These are phyloP conservation scores for Melopsittacus undulatus DNA, from an alignment of 2,797 vertebrate species.

Conservation along the genomic window DNA sequence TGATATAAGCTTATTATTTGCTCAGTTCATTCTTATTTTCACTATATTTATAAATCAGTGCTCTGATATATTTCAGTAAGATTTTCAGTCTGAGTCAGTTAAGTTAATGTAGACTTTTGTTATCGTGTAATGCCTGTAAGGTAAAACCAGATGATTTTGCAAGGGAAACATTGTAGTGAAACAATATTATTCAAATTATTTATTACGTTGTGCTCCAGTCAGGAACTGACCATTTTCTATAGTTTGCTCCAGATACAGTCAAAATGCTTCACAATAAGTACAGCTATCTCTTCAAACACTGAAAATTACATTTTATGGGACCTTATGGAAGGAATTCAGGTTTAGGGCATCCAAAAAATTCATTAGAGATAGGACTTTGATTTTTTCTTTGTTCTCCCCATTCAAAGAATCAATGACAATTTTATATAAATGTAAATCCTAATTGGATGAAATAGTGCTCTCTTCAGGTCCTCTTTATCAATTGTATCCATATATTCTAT, in stretches of 20 bases:
- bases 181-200: not conserved
- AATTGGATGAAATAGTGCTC: not conserved
- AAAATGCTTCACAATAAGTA: not conserved
- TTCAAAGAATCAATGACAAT: not conserved
- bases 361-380: fast-evolving
- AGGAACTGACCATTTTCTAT: not conserved
- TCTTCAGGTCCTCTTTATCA: not conserved
- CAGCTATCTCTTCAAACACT: not conserved
- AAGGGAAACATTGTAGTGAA: not conserved
- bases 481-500: not conserved
- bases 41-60: not conserved
- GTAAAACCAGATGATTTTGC: not conserved
- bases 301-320: not conserved
- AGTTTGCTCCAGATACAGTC: not conserved
- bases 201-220: not conserved
- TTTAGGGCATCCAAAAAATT: not conserved
- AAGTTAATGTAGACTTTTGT: not conserved
- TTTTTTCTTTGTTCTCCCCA: not conserved
- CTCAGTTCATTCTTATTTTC: not conserved
- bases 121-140: not conserved
- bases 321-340: not conserved
- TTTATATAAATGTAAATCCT: not conserved
- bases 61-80: not conserved
- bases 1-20: not conserved
- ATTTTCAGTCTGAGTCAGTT: not conserved